Conservation (phyloP, 2,888 invertebrate genomes). For the Oligia latruncula region DNA sequence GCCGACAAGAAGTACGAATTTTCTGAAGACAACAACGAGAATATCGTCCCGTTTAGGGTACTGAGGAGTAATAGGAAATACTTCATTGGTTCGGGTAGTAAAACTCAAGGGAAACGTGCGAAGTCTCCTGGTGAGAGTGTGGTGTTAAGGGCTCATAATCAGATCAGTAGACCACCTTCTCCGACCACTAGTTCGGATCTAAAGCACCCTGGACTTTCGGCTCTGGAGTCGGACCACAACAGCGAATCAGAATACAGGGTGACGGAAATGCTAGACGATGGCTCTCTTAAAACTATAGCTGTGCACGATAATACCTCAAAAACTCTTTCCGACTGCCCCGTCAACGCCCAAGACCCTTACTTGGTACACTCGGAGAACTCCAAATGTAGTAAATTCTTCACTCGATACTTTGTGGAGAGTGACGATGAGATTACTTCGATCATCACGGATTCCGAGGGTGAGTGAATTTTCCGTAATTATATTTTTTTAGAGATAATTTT, state of each 20-base stretch:
- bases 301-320: conserved; percentile 89
- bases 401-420: conserved; percentile 92
- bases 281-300: conserved; percentile 86
- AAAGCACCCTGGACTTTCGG: conserved; percentile 75
- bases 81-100: conserved; percentile 84
- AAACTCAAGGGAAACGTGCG: conserved; percentile 76
- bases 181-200: conserved; percentile 77
- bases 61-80: conserved; percentile 89
- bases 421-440: conserved; percentile 93
- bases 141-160: conserved; percentile 86
- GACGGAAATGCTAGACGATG: conserved; percentile 88
- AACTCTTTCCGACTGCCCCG: conserved; percentile 86
- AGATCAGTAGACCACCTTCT: conserved; percentile 82
- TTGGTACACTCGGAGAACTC: conserved; percentile 88
- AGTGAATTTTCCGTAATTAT: conserved; percentile 51
- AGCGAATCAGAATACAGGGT: conserved; percentile 88
- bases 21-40: conserved; percentile 93
- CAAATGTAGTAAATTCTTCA: conserved; percentile 92
- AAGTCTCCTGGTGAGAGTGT: conserved; percentile 87
- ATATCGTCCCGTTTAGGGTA: conserved; percentile 92
- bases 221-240: conserved; percentile 81
- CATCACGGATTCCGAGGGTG: conserved; percentile 93
- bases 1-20: conserved; percentile 98
- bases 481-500: conserved; percentile 43
- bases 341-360: conserved; percentile 87